Evolutionary conservation across 2,888 invertebrate genomes (phyloP).

Genomic region (Nomada hirtipes): DNA sequence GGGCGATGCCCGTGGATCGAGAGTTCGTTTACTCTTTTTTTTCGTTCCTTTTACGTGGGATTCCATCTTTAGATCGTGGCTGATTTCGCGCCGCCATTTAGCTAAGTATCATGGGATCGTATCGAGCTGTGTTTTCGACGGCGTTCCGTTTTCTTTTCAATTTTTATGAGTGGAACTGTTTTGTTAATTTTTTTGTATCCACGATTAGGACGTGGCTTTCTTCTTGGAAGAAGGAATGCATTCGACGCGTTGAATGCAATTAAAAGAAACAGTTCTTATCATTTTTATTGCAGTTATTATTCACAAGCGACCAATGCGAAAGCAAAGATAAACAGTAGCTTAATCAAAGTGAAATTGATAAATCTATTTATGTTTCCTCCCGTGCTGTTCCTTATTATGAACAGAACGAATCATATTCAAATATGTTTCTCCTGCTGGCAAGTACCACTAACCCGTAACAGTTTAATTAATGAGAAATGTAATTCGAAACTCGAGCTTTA

Average conservation of each 20-base stretch:
- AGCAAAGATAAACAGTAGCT: no score
- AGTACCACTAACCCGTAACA: neutral
- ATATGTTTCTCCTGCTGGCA: neutral
- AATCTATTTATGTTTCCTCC: neutral
- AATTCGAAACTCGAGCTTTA: neutral
- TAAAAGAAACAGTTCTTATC: no score
- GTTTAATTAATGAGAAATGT: slow-evolving; percentile 4
- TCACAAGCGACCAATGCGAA: neutral
- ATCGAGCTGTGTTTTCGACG: neutral
- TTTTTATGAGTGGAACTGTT: no score
- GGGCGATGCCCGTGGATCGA: slow-evolving; percentile 2
- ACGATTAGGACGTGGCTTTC: no score
- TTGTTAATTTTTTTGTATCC: neutral
- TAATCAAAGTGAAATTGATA: neutral
- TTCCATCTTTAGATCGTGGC: neutral
- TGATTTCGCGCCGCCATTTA: slow-evolving; percentile 16
- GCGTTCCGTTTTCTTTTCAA: no score
- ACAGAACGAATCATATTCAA: neutral
- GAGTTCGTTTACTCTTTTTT: slow-evolving; percentile 32
- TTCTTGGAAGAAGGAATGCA: no score
- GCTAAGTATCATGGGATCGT: neutral
- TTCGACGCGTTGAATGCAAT: no score
- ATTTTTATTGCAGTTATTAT: neutral
- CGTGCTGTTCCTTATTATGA: neutral
- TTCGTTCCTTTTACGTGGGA: slow-evolving; percentile 14